These are phyloP conservation scores for Agrilus cyanescens DNA, from an alignment of 2,888 invertebrate species.

Conservation along the genomic window DNA sequence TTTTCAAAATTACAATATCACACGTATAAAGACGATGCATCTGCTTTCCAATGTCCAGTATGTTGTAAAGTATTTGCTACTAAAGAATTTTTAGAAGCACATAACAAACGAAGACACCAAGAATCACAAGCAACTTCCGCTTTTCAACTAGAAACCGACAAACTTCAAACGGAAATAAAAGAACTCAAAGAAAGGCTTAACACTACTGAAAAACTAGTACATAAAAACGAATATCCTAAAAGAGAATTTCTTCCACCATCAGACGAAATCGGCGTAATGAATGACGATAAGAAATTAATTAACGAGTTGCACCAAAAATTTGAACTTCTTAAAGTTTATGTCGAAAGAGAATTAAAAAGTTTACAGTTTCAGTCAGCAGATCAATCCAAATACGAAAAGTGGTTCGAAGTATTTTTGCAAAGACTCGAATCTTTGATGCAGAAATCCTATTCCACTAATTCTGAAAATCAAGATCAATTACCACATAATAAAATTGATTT, in stretches of 20 bases:
- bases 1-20: constrained; percentile 10
- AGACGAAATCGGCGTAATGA: constrained; percentile 9
- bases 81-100: constrained; percentile 50
- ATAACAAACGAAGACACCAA: constrained; percentile 48
- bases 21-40: constrained; percentile 18
- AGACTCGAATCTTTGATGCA: constrained; percentile 16
- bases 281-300: constrained; percentile 3
- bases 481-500: constrained; percentile 8
- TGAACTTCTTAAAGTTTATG: constrained; percentile 28
- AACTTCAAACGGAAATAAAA: constrained; percentile 52
- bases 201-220: constrained; percentile 44
- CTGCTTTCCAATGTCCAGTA: constrained; percentile 44
- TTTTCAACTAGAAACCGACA: constrained; percentile 44
- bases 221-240: constrained; percentile 24
- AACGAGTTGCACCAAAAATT: constrained; percentile 29
- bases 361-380: constrained; percentile 43
- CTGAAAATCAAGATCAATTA: not conserved
- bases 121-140: constrained; percentile 20
- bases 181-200: constrained; percentile 50
- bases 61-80: constrained; percentile 59
- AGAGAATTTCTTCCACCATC: constrained; percentile 10
- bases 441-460: no score
- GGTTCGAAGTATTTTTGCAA: constrained; percentile 33
- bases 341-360: constrained; percentile 34
- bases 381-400: constrained; percentile 41